A percentile compares a stretch with the other conserved stretches of the same genome.
Conservation (phyloP, 2,888 invertebrate species). For the Mechanitis messenoides region DNA sequence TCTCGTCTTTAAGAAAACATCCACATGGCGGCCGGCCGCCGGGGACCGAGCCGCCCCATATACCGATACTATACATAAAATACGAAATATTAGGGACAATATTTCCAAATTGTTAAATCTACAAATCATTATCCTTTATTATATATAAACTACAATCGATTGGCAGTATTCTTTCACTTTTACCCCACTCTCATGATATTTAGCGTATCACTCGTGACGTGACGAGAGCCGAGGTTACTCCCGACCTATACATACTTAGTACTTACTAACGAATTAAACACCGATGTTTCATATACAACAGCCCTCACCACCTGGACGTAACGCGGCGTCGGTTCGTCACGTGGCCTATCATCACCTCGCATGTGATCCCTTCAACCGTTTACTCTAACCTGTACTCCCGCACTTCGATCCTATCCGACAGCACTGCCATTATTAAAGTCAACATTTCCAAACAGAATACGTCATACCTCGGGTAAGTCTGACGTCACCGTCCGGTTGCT, state of each 20-base stretch:
- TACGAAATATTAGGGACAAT: constrained; percentile 66
- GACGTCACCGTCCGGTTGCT: constrained; percentile 7
- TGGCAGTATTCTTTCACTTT: constrained; percentile 70
- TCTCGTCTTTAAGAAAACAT: constrained; percentile 63
- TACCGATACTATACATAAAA: constrained; percentile 67
- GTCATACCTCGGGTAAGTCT: constrained; percentile 3
- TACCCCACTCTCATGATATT: constrained; percentile 58
- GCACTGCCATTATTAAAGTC: constrained; percentile 11
- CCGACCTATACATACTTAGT: constrained; percentile 30
- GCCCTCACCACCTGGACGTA: constrained; percentile 29
- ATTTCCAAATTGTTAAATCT: constrained; percentile 67
- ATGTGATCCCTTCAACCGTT: constrained; percentile 70
- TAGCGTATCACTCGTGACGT: constrained; percentile 46
- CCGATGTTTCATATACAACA: constrained; percentile 26
- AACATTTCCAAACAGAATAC: constrained; percentile 5
- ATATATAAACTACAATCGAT: constrained; percentile 71
- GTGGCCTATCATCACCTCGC: constrained; percentile 42
- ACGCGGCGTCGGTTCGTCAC: constrained; percentile 7
- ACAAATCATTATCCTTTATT: constrained; percentile 67
- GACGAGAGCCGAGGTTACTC: constrained; percentile 20
- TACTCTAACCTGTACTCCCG: constrained; percentile 49
- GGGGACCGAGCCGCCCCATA: constrained; percentile 45
- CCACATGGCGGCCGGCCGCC: constrained; percentile 42
- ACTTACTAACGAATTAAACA: constrained; percentile 27
- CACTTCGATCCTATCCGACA: constrained; percentile 18